Conservation (phyloP, 2,888 invertebrate species). For the Buathra laborator region DNA sequence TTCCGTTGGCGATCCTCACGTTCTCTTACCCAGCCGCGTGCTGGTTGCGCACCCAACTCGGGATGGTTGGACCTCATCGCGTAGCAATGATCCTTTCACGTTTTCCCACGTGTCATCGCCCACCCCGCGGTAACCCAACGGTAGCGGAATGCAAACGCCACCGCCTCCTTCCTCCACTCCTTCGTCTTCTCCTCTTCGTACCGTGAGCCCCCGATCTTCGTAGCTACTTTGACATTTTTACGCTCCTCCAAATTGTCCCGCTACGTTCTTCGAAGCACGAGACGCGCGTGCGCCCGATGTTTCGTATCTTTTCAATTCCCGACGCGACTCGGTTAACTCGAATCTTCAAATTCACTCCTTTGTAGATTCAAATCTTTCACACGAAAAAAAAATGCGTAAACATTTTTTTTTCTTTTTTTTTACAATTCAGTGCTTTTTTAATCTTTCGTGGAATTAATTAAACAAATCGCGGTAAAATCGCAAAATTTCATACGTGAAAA, state of each 20-base stretch:
- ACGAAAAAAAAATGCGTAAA: too few relatives aligned
- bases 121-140: constrained; percentile 62
- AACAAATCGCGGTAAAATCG: too few relatives aligned
- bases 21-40: constrained; percentile 49
- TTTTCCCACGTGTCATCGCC: constrained; percentile 81
- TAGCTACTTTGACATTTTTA: constrained; percentile 61
- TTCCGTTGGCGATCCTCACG: constrained; percentile 63
- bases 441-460: too few relatives aligned
- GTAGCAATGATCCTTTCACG: constrained; percentile 75
- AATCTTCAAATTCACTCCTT: too few relatives aligned
- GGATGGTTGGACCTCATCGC: constrained; percentile 50
- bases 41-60: constrained; percentile 52
- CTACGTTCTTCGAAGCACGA: constrained; percentile 16
- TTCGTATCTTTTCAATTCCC: not conserved
- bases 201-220: constrained; percentile 9
- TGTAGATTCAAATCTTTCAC: too few relatives aligned
- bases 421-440: too few relatives aligned
- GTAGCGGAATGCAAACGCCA: constrained; percentile 73
- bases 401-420: too few relatives aligned
- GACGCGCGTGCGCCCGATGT: not conserved
- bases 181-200: not conserved
- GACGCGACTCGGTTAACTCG: too few relatives aligned
- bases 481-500: too few relatives aligned
- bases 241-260: constrained; percentile 75
- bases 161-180: constrained; percentile 66